These are phyloP conservation scores for Campylomormyrus numenius DNA, from an alignment of 2,113 vertebrate species.

Conservation along the genomic window DNA sequence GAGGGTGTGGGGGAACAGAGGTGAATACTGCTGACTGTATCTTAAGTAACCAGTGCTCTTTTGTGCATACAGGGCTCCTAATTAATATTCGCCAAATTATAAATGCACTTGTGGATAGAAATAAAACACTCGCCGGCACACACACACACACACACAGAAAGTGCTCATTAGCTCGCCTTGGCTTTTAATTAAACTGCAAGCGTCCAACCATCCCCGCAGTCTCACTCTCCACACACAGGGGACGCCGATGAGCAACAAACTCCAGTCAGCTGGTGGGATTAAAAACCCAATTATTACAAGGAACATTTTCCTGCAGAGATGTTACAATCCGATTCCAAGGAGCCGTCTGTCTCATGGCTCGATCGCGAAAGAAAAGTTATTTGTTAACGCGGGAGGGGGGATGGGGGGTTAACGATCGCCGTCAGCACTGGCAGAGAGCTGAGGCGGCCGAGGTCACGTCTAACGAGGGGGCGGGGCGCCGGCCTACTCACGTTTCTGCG, in stretches of 20 bases:
- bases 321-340: constrained; percentile 33
- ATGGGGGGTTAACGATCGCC: not conserved
- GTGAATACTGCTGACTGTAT: constrained; percentile 64
- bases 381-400: not conserved
- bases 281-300: constrained; percentile 50
- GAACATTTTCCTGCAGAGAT: constrained; percentile 45
- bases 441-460: not conserved
- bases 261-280: constrained; percentile 39
- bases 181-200: constrained; percentile 33
- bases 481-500: constrained; percentile 84
- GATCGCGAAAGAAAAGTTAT: not conserved
- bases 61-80: constrained; percentile 52
- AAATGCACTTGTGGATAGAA: constrained; percentile 47
- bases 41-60: constrained; percentile 54
- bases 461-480: not conserved
- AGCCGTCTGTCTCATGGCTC: constrained; percentile 8
- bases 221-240: constrained; percentile 24
- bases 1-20: constrained; percentile 40
- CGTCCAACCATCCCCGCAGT: constrained; percentile 23
- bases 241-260: constrained; percentile 42
- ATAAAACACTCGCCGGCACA: constrained; percentile 18
- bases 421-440: not conserved
- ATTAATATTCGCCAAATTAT: constrained; percentile 62
- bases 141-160: constrained; percentile 18
- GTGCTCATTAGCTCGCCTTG: constrained; percentile 30